phyloP scores from a whole-genome alignment of 2,888 invertebrate genomes.

The Sarcophaga caerulescens region DNA sequence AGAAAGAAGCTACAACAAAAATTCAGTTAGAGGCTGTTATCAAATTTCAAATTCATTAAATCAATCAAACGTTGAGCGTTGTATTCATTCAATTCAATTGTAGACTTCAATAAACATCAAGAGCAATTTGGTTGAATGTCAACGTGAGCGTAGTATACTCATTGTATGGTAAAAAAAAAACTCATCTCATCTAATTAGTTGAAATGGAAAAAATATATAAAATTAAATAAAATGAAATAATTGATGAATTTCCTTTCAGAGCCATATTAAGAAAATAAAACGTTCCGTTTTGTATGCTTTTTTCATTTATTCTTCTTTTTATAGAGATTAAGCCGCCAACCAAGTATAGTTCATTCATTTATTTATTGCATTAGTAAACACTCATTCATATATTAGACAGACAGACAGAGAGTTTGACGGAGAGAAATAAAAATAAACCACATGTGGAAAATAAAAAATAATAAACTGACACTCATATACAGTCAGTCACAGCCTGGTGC shows the following conservation, averaged over 20 bases:
- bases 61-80: not conserved
- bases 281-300: not conserved
- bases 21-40: no score
- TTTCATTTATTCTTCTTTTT: not conserved
- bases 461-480: no score
- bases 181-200: slow-evolving; percentile 10
- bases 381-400: no score
- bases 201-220: not conserved
- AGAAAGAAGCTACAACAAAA: no score
- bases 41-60: not conserved
- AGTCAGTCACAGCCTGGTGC: no score
- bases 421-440: no score
- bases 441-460: no score
- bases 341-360: no score
- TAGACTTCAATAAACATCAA: not conserved
- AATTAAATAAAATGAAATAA: not conserved
- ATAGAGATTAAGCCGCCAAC: slow-evolving; percentile 16
- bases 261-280: slow-evolving; percentile 40
- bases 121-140: not conserved
- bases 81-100: no score
- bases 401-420: no score
- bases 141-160: not conserved
- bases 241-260: slow-evolving; percentile 41
- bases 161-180: no score
- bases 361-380: no score